Percentiles rank a stretch among this genome's conserved stretches.
These are phyloP conservation scores for Leucoraja ocellata DNA, from an alignment of 2,797 vertebrate genomes.

Conservation along the genomic window DNA sequence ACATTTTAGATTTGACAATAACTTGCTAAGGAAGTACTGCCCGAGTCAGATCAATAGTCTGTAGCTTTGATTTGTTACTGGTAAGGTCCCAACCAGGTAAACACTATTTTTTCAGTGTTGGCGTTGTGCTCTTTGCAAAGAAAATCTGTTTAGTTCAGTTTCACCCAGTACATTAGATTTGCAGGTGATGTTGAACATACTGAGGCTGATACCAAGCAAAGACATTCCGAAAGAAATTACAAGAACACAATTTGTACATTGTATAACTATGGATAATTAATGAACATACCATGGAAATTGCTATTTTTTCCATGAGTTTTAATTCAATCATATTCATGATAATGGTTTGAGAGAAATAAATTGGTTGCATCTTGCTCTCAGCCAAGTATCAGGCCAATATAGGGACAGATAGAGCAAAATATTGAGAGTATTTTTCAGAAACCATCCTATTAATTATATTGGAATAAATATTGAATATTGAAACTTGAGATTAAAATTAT, in stretches of 20 bases:
- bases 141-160: neutral
- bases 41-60: neutral
- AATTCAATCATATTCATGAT: neutral
- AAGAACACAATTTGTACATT: neutral
- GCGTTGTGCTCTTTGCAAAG: neutral
- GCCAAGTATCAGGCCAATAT: neutral
- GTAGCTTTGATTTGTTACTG: neutral
- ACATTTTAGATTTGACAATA: constrained; percentile 11
- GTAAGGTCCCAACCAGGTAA: neutral
- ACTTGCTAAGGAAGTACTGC: neutral
- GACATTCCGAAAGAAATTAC: neutral
- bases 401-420: neutral
- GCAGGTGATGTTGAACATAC: neutral
- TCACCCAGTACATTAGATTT: neutral
- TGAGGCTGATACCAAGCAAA: neutral
- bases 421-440: neutral
- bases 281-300: neutral
- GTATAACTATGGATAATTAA: no score
- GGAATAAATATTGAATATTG: neutral
- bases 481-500: neutral
- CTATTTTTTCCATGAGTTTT: neutral
- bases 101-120: neutral
- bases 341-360: neutral
- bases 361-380: neutral
- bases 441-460: neutral